These are phyloP conservation scores for Quadriops clusia DNA, from an alignment of 2,888 invertebrate genomes.

Conservation along the genomic window DNA sequence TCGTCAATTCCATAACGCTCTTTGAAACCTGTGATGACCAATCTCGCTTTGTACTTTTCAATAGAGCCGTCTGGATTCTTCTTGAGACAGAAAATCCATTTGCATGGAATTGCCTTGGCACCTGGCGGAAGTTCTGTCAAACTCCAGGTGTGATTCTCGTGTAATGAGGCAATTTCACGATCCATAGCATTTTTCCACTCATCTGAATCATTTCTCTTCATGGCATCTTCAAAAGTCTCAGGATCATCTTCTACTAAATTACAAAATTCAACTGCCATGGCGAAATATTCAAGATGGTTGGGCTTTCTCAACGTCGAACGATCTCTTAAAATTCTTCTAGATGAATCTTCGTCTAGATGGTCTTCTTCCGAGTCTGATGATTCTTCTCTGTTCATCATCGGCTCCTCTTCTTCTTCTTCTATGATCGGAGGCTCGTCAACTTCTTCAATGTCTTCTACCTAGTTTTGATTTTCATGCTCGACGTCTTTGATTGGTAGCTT, in stretches of 20 bases:
- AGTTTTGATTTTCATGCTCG: no score
- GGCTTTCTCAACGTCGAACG: no score
- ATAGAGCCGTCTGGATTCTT: constrained; percentile 20
- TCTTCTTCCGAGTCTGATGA: not conserved
- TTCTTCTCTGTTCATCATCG: no score
- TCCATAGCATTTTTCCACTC: constrained; percentile 16
- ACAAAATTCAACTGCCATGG: no score
- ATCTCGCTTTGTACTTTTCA: constrained; percentile 22
- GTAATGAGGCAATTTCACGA: constrained; percentile 21
- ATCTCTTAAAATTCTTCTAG: no score
- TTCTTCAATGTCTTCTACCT: not conserved
- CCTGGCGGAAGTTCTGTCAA: constrained; percentile 18
- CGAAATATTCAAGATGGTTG: no score
- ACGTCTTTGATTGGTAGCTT: no score
- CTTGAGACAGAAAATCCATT: constrained; percentile 24
- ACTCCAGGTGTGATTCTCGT: constrained; percentile 23
- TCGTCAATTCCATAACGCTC: constrained; percentile 2
- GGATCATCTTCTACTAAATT: constrained; percentile 1
- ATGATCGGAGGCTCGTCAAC: no score
- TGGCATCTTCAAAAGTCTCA: constrained; percentile 7
- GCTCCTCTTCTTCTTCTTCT: no score
- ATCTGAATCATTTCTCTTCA: constrained; percentile 4
- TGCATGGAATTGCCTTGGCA: constrained; percentile 19
- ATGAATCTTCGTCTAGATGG: not conserved
- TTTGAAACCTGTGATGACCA: constrained; percentile 19